Evolutionary conservation across 2,113 vertebrate genomes (phyloP).

Genomic region (Myiozetetes cayanensis): DNA sequence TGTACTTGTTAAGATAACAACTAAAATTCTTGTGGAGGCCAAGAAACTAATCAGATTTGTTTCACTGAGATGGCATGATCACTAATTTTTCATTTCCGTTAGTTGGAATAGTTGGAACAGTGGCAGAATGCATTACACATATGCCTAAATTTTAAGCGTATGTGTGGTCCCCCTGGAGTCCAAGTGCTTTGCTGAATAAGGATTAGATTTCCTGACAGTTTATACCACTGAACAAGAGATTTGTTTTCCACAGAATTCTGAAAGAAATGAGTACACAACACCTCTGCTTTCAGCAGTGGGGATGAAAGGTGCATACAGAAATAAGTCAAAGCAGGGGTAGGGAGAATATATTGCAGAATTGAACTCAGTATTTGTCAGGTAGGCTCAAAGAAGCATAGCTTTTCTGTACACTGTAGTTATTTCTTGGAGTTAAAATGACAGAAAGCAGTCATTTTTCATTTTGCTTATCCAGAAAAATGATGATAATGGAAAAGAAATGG

Average conservation of each 20-base stretch:
- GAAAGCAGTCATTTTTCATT: constrained; percentile 63
- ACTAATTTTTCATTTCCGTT: background rate
- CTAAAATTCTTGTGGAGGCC: background rate
- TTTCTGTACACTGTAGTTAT: constrained; percentile 25
- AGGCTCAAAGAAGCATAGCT: constrained; percentile 10
- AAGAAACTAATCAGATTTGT: background rate
- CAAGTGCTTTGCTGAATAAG: background rate
- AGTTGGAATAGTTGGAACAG: background rate
- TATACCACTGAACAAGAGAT: background rate
- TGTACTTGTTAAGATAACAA: background rate
- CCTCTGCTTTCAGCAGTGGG: background rate
- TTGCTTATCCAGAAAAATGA: constrained; percentile 62
- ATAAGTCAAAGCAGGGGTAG: background rate
- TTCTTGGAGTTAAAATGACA: constrained; percentile 52
- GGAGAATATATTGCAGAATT: background rate
- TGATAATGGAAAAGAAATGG: constrained; percentile 65
- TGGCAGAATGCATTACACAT: background rate
- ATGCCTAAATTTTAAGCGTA: background rate
- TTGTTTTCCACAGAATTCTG: background rate
- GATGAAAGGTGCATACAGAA: background rate
- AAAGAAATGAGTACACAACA: background rate
- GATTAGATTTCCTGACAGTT: background rate
- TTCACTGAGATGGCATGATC: background rate
- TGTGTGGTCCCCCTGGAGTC: background rate
- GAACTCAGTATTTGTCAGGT: background rate